Percentiles rank a stretch among this genome's conserved stretches.
phyloP scores from a whole-genome alignment of 2,797 vertebrate genomes.

The Geotria australis region DNA sequence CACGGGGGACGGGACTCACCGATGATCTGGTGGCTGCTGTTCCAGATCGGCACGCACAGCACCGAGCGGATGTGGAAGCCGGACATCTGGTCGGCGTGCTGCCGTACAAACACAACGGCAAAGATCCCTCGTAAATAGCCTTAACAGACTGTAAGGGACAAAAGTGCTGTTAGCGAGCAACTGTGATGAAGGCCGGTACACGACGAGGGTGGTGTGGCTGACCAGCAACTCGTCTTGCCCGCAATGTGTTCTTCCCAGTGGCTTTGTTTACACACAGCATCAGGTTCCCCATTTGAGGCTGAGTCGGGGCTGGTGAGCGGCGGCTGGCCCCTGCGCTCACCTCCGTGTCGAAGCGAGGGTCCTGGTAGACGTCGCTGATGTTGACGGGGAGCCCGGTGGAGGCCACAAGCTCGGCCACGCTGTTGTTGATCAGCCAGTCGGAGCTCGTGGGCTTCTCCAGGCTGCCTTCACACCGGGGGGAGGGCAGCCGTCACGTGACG shows the following conservation, averaged over 20 bases:
- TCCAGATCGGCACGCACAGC: constrained; percentile 96
- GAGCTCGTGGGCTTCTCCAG: constrained; percentile 80
- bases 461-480: constrained; percentile 59
- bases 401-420: constrained; percentile 76
- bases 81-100: constrained; percentile 76
- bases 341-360: constrained; percentile 86
- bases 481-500: neutral
- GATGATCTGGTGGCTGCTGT: constrained; percentile 94
- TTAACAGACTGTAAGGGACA: too few relatives aligned
- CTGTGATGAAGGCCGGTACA: too few relatives aligned
- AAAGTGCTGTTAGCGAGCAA: too few relatives aligned
- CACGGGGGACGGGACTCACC: constrained; percentile 27
- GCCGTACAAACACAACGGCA: neutral
- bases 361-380: constrained; percentile 84
- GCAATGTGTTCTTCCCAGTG: too few relatives aligned
- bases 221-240: too few relatives aligned
- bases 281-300: too few relatives aligned
- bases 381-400: constrained; percentile 92
- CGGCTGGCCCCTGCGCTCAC: constrained; percentile 13
- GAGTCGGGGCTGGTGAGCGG: too few relatives aligned
- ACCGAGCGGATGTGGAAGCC: constrained; percentile 93
- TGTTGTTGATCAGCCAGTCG: constrained; percentile 95
- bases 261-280: too few relatives aligned
- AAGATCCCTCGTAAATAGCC: too few relatives aligned
- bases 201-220: too few relatives aligned